Evolutionary conservation across 2,797 vertebrate genomes (phyloP).

Genomic region (Betta splendens): DNA sequence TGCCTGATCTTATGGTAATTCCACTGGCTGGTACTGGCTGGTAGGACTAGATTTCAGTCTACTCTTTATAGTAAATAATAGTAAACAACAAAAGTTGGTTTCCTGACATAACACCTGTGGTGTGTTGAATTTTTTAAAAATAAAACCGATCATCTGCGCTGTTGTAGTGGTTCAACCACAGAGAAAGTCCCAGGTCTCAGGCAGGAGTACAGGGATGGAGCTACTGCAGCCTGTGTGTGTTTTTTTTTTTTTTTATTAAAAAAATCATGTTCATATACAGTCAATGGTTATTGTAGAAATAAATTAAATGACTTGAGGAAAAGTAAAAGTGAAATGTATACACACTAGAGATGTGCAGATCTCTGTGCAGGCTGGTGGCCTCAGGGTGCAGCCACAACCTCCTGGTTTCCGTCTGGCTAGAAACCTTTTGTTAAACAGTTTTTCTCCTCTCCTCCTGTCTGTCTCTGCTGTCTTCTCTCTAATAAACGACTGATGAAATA

Average conservation of each 20-base stretch:
- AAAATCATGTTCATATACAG: neutral
- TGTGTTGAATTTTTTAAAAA: neutral
- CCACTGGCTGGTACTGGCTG: neutral
- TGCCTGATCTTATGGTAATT: neutral
- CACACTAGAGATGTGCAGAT: too few relatives aligned
- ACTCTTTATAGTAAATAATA: neutral
- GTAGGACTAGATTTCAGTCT: slow-evolving; percentile 3
- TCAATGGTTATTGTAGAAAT: neutral
- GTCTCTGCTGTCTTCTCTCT: neutral
- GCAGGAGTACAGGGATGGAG: neutral
- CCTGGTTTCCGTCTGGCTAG: neutral
- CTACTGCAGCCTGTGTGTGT: neutral
- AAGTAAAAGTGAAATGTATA: neutral
- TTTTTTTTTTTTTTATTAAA: neutral
- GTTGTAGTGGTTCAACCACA: neutral
- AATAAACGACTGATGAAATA: neutral
- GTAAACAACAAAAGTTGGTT: neutral
- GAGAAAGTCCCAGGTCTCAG: neutral
- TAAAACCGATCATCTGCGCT: neutral
- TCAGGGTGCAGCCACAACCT: neutral
- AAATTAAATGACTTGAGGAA: neutral
- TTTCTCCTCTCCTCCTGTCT: neutral
- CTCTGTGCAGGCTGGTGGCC: neutral
- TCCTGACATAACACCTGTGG: too few relatives aligned
- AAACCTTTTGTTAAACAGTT: slow-evolving; percentile 4